phyloP scores from a whole-genome alignment of 1,140 invertebrate genomes.

The Nixonia krombeini region DNA sequence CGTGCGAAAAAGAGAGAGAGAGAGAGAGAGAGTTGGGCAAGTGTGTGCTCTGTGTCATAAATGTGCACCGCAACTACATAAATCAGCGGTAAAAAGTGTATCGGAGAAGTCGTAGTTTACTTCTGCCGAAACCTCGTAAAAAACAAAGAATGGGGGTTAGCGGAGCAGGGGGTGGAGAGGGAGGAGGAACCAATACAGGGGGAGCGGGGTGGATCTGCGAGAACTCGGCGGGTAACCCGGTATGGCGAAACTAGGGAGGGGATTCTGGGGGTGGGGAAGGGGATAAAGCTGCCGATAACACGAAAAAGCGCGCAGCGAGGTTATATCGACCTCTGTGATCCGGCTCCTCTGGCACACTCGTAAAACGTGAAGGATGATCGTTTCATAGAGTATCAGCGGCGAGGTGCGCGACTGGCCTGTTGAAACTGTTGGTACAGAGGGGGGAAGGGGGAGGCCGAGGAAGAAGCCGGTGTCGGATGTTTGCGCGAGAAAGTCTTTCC shows the following conservation, averaged over 20 bases:
- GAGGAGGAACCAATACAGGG: background rate
- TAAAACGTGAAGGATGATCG: slow-evolving; percentile 5
- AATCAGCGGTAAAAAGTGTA: slow-evolving; percentile 43
- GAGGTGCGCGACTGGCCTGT: background rate
- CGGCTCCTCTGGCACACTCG: background rate
- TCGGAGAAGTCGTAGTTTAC: slow-evolving; percentile 41
- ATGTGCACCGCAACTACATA: slow-evolving; percentile 44
- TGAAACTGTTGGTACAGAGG: background rate
- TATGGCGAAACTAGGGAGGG: slow-evolving; percentile 7
- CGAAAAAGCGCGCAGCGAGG: slow-evolving; percentile 32
- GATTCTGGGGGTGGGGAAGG: background rate
- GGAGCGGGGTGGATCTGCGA: slow-evolving; percentile 32
- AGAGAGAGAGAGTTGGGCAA: too few species aligned
- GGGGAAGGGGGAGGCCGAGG: background rate
- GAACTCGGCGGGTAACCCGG: background rate
- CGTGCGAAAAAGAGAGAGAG: too few species aligned
- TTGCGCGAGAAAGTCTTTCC: slow-evolving; percentile 4
- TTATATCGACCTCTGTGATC: slow-evolving; percentile 26
- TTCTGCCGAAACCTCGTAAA: slow-evolving; percentile 26
- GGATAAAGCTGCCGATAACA: slow-evolving; percentile 42
- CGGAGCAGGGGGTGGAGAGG: background rate
- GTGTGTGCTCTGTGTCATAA: slow-evolving; percentile 36
- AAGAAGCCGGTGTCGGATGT: background rate
- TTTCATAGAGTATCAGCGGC: background rate
- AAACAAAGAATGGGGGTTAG: too few species aligned